Evolutionary conservation across 2,797 vertebrate genomes (phyloP), one percentile per base, ranked within the genome.

Genomic region (Coranthus polyacanthus): DNA sequence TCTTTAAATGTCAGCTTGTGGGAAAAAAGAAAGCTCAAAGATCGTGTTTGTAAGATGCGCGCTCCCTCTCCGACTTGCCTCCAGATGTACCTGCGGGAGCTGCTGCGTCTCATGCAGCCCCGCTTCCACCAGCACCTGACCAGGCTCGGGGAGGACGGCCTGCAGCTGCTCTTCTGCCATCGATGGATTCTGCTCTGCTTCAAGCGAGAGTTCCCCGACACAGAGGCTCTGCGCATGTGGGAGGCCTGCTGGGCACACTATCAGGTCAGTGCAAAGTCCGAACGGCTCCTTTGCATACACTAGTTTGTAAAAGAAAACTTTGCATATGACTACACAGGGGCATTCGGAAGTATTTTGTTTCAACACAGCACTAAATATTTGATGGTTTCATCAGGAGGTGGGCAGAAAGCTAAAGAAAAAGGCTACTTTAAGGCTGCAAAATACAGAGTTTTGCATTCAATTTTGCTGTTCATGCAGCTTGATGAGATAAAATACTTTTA

Each of bases 201-300:
- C 84, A 99, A 99, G 67, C 87, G 98, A 0, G 98, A 99, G 85
- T 99, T 99, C 79, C 96, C 97, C 0, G 98, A 99, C 57, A 94
- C 95, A 0, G 98, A 99, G 85, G 97, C 98, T 0, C 83, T 99
- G 90, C 95, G 96, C 45, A 97, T 99, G 94, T 99, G 98, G 98
- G 98, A 99, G 63, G 98, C 98, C 1, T 99, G 98, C 94, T 99
- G 98, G 98, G 98, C 97, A 10, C 98, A 98, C 92, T 98, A 99
- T 74, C 97, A 99, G 98, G 98, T 98, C 76, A 71, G 87, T 63
- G 29, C 75, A 43, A 49, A 60, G 71, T 75, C 66, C 2, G 6
- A 13, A 12, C 3, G 0, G 15, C 61, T 59, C 32, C 36, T 68
- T 64, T 72, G 59, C 64, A 56, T 51, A 60, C 59, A 41, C 56